Evolutionary conservation across 2,113 vertebrate genomes (phyloP).

Genomic region (Mastomys coucha): DNA sequence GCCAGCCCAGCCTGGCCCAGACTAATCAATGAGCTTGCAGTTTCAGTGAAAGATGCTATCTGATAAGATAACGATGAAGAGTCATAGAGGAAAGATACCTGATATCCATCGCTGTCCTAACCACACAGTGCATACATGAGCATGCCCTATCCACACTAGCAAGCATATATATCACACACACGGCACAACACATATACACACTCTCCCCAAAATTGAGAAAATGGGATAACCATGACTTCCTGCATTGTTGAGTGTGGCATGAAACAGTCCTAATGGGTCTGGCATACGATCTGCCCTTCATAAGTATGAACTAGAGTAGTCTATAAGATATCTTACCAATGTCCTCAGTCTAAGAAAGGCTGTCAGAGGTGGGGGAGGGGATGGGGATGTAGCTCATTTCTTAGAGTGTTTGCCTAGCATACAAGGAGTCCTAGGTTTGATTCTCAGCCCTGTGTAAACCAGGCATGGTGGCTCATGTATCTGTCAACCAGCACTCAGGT

Average conservation of each 20-base stretch:
- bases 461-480: not conserved
- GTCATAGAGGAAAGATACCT: not conserved
- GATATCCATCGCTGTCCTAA: not conserved
- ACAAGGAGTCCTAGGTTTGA: not conserved
- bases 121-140: not conserved
- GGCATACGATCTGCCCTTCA: not conserved
- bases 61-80: not conserved
- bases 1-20: not conserved
- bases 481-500: not conserved
- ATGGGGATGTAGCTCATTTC: not conserved
- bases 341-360: not conserved
- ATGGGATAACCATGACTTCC: not conserved
- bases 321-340: not conserved
- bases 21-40: not conserved
- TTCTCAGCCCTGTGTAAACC: too few species aligned
- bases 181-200: not conserved
- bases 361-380: not conserved
- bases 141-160: not conserved
- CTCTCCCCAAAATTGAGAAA: not conserved
- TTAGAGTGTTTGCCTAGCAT: not conserved
- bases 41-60: not conserved
- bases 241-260: not conserved
- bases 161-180: not conserved
- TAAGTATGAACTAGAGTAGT: not conserved
- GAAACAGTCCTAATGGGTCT: not conserved